Percentiles rank a stretch among this genome's conserved stretches.
phyloP scores from a whole-genome alignment of 2,888 invertebrate species.

The Eilema griseolum region DNA sequence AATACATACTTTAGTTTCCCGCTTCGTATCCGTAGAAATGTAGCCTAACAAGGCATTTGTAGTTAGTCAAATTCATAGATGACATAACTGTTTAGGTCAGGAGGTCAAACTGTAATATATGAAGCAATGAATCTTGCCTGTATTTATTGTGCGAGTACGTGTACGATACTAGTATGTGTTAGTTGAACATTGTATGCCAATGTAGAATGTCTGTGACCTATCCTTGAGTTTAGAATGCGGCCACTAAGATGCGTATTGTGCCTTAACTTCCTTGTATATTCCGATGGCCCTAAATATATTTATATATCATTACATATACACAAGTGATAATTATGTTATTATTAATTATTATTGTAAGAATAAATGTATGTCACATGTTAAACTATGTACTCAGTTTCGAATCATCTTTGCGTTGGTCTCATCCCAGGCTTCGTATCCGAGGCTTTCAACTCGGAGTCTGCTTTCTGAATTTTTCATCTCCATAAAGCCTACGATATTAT shows the following conservation, averaged over 20 bases:
- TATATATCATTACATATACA: background rate
- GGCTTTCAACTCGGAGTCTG: too few relatives aligned
- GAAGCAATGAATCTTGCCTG: slow-evolving; percentile 43
- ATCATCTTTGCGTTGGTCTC: background rate
- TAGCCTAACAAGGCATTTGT: background rate
- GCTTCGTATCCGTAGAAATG: background rate
- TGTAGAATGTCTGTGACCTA: background rate
- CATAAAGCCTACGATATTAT: too few relatives aligned
- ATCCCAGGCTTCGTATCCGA: too few relatives aligned
- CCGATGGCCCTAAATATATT: background rate
- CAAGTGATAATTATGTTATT: slow-evolving; percentile 11
- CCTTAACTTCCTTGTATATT: background rate
- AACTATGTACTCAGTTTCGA: background rate
- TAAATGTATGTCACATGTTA: slow-evolving; percentile 1
- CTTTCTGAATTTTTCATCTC: too few relatives aligned
- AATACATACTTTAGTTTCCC: background rate
- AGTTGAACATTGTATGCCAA: slow-evolving; percentile 38
- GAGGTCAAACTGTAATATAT: background rate
- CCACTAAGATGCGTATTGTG: background rate
- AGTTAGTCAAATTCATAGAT: background rate
- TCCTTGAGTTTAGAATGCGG: background rate
- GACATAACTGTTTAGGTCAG: background rate
- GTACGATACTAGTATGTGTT: slow-evolving; percentile 26
- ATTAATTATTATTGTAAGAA: slow-evolving; percentile 1
- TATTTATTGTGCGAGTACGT: slow-evolving; percentile 52